Conservation (phyloP, 2,113 vertebrate species). For the Urocynchramus pylzowi region DNA sequence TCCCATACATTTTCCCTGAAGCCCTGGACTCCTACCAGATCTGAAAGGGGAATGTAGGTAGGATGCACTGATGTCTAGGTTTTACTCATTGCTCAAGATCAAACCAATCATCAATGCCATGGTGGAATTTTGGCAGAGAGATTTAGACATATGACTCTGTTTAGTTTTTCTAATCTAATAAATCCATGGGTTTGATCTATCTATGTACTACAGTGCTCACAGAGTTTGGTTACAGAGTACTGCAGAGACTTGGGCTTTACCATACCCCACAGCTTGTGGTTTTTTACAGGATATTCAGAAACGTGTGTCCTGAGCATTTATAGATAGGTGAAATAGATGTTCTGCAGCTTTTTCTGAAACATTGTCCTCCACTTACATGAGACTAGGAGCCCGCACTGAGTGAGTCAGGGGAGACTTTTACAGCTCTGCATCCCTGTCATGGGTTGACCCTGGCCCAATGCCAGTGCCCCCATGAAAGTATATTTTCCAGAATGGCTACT, state of each 20-base stretch:
- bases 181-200: background rate
- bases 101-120: background rate
- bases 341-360: background rate
- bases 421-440: background rate
- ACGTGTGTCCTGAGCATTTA: background rate
- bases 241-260: background rate
- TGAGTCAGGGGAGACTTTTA: background rate
- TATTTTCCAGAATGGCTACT: too few species aligned
- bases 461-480: too few species aligned
- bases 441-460: too few species aligned
- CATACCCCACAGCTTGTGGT: accelerated
- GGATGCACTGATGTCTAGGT: background rate
- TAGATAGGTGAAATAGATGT: background rate
- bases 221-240: background rate
- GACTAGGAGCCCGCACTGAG: background rate
- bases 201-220: accelerated
- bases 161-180: background rate
- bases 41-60: background rate
- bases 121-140: background rate
- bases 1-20: background rate
- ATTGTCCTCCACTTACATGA: background rate
- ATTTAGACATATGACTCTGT: background rate
- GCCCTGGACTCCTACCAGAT: background rate
- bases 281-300: background rate
- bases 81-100: background rate